Evolutionary conservation across 2,113 vertebrate species (phyloP).

Genomic region (Nyctereutes procyonoides): DNA sequence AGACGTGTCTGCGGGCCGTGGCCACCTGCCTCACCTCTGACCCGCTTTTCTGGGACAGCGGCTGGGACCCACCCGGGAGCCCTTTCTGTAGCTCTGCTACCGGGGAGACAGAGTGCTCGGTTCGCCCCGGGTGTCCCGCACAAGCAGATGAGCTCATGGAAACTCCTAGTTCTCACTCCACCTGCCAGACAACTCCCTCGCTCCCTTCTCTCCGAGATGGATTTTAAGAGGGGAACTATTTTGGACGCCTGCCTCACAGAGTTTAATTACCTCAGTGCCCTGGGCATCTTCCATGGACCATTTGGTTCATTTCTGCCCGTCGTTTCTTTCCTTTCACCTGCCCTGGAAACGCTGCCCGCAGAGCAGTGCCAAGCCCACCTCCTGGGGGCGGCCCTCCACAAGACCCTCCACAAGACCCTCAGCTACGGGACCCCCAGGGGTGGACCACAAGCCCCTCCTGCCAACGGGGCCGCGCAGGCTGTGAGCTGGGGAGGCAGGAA

Average conservation of each 20-base stretch:
- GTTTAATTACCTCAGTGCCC: background rate
- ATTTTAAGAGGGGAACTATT: background rate
- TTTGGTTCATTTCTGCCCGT: background rate
- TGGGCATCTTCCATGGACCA: background rate
- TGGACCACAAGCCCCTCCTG: background rate
- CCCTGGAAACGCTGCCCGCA: background rate
- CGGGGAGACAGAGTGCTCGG: accelerated
- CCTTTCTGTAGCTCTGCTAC: background rate
- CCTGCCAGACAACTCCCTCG: background rate
- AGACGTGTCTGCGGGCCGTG: accelerated
- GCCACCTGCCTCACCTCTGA: background rate
- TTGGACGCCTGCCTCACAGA: background rate
- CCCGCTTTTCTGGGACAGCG: background rate
- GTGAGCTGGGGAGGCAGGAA: background rate
- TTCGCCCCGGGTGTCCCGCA: background rate
- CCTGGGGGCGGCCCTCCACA: accelerated
- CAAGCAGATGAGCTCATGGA: background rate
- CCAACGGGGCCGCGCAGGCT: background rate
- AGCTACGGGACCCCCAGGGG: background rate
- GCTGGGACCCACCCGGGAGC: background rate
- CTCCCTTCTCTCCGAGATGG: background rate
- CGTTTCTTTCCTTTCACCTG: background rate
- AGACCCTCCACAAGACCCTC: background rate
- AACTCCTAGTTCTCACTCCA: background rate
- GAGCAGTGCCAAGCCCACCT: too few species aligned